Conservation (phyloP, 2,888 invertebrate genomes). For the Cerceris rybyensis region DNA sequence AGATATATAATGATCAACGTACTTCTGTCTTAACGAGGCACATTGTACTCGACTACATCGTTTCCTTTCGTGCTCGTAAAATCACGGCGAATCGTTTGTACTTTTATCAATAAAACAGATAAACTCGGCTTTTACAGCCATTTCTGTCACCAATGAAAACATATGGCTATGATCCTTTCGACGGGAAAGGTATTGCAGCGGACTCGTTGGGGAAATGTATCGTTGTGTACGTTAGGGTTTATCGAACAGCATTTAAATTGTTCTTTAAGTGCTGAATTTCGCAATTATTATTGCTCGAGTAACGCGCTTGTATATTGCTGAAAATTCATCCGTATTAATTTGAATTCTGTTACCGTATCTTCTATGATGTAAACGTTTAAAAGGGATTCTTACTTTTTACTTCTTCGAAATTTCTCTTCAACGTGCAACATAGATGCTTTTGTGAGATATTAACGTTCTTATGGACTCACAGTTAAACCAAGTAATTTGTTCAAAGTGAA, state of each 20-base stretch:
- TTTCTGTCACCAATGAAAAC: neutral
- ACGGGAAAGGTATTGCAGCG: neutral
- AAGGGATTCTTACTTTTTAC: neutral
- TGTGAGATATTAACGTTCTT: neutral
- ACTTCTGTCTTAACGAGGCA: slow-evolving; percentile 42
- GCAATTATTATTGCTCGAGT: too few species aligned
- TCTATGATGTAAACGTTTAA: neutral
- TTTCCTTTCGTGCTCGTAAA: slow-evolving; percentile 18
- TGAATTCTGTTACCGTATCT: neutral
- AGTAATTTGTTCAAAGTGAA: neutral
- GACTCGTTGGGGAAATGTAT: too few species aligned
- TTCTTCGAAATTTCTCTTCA: too few species aligned
- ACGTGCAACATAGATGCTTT: too few species aligned
- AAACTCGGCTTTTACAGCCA: slow-evolving; percentile 10
- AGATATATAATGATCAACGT: slow-evolving; percentile 25
- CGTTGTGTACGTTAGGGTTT: too few species aligned
- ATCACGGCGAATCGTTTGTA: slow-evolving; percentile 5
- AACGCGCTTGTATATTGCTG: too few species aligned
- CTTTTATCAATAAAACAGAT: slow-evolving; percentile 10
- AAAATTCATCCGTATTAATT: neutral
- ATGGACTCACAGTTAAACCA: neutral
- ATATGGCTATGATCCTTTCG: neutral
- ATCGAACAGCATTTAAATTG: too few species aligned
- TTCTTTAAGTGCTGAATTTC: neutral
- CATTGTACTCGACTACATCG: slow-evolving; percentile 9